Evolutionary conservation across 1,140 invertebrate genomes (phyloP).

Genomic region (Protaetia brevitarsis): DNA sequence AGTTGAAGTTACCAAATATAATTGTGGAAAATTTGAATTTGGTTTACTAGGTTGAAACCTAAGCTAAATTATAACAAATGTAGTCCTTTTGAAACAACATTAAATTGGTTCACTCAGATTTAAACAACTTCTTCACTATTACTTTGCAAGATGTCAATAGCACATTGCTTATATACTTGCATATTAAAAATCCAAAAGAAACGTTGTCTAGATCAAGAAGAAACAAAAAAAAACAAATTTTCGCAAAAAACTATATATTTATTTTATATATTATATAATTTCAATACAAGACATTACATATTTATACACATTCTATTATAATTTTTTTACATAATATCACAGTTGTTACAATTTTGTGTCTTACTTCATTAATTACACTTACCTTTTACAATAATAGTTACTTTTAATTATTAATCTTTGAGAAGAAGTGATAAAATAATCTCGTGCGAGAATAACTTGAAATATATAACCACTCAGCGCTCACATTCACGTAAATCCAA

Average conservation of each 20-base stretch:
- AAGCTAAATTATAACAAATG: too few relatives aligned
- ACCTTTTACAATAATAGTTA: not conserved
- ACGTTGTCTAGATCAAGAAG: not conserved
- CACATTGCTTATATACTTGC: too few relatives aligned
- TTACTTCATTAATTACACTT: not conserved
- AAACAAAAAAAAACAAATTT: too few relatives aligned
- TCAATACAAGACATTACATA: conserved; percentile 10
- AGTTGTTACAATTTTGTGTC: conserved; percentile 1
- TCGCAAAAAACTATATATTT: not conserved
- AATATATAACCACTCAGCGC: too few relatives aligned
- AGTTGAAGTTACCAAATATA: too few relatives aligned
- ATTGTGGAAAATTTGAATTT: too few relatives aligned
- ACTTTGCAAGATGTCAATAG: not conserved
- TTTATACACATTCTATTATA: not conserved
- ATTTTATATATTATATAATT: conserved; percentile 13
- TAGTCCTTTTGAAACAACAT: too few relatives aligned
- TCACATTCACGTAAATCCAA: too few relatives aligned
- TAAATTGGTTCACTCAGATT: not conserved
- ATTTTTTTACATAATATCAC: not conserved
- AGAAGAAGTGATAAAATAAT: not conserved
- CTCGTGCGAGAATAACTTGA: too few relatives aligned
- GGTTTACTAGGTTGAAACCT: too few relatives aligned
- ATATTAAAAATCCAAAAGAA: not conserved
- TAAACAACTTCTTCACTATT: not conserved
- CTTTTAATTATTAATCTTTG: not conserved